Conservation (phyloP, 2,888 invertebrate species). For the Empis stercorea region DNA sequence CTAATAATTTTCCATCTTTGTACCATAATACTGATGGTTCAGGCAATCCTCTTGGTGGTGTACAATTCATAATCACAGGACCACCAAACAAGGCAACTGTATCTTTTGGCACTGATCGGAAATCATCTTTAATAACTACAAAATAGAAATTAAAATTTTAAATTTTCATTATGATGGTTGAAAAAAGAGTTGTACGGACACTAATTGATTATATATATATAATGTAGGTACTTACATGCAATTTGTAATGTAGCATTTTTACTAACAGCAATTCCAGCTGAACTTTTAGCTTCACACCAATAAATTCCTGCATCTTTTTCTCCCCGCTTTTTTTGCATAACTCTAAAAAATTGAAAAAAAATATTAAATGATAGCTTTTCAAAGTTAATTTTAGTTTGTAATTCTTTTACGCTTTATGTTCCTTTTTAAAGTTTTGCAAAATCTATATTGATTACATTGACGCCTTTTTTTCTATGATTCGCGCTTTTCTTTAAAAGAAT, state of each 20-base stretch:
- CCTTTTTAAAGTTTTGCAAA: too few relatives aligned
- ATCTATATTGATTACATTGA: too few relatives aligned
- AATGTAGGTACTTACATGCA: too few relatives aligned
- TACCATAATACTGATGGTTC: constrained; percentile 23
- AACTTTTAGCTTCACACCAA: constrained; percentile 68
- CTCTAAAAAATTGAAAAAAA: constrained; percentile 10
- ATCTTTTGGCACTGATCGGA: constrained; percentile 19
- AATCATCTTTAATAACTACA: constrained; percentile 19
- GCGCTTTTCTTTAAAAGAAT: too few relatives aligned
- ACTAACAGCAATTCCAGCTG: constrained; percentile 57
- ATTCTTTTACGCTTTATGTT: too few relatives aligned
- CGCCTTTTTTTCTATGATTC: too few relatives aligned
- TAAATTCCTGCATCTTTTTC: constrained; percentile 66
- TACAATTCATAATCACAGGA: constrained; percentile 19
- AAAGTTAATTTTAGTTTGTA: too few relatives aligned
- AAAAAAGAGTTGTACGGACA: too few relatives aligned
- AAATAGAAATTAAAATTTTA: too few relatives aligned
- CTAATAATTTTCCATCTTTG: constrained; percentile 20
- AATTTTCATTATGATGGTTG: too few relatives aligned
- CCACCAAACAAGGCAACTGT: constrained; percentile 22
- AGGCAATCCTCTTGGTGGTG: constrained; percentile 20
- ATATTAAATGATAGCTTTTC: too few relatives aligned
- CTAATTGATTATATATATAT: too few relatives aligned
- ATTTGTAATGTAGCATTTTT: constrained; percentile 67
- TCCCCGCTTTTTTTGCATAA: constrained; percentile 59